Evolutionary conservation across 2,888 invertebrate species (phyloP), one percentile per base, ranked within the genome.

Genomic region (Calliopum simillimum): DNA sequence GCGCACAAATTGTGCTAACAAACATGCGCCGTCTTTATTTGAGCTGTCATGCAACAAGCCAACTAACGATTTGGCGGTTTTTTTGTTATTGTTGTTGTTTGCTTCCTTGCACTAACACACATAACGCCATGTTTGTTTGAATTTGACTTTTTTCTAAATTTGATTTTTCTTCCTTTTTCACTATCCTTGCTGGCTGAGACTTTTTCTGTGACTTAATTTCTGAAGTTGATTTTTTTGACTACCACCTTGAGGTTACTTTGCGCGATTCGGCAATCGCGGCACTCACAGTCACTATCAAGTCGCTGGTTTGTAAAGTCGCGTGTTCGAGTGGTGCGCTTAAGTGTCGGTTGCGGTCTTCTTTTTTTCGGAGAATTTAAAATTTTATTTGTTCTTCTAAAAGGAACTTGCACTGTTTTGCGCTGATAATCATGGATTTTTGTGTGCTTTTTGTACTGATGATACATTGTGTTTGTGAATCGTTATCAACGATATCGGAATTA

Each of bases 401-500:
- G 13, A 43, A 33, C 13, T 6, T 16, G n/a, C 41, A 21, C 33
- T 33, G 33, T 33, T 3, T 33, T 33, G 33, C 33, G 33, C 33
- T 16, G 41, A 56, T n/a, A 21, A 61, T 14, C 14, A 55, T 55
- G 33, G 14, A 49, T n/a, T 58, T 64, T 16, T 33, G 11, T 11
- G 66, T 43, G 55, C 33, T 55, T 70, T 3, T 41, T 5, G 51
- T 65, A 74, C 71, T 76, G 68, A 74, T 78, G 74, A 70, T 71
- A 41, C 73, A 74, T 69, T 58, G 75, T 64, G 69, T 80, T 65
- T 73, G 74, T 61, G 68, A 75, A 33, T 72, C 76, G 33, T 62
- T 74, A 33, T 77, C 82, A 58, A 84, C 78, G 64, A 81, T 83
- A 74, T 77, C 84, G 46, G 84, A 84, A 73, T 71, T 84, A 59